phyloP scores from a whole-genome alignment of 2,113 vertebrate genomes.

The Serinus canaria region DNA sequence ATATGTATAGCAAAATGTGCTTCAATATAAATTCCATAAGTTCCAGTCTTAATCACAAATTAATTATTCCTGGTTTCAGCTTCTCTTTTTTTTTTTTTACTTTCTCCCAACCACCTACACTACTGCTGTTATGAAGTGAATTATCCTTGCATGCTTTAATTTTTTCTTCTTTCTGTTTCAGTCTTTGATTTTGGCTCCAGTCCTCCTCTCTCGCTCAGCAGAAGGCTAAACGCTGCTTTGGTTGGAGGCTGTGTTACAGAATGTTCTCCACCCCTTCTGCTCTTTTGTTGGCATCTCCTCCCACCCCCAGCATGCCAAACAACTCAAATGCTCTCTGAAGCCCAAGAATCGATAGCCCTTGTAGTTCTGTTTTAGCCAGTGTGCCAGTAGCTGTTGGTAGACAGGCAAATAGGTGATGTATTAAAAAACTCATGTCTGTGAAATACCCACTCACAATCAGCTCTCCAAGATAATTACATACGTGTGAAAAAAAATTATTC shows the following conservation, averaged over 20 bases:
- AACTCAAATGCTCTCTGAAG: neutral
- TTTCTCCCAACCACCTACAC: slow-evolving; percentile 38
- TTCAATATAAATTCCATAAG: neutral
- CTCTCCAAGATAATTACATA: neutral
- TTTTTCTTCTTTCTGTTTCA: neutral
- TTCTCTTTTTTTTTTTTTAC: neutral
- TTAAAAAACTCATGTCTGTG: neutral
- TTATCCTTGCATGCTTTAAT: slow-evolving; percentile 1
- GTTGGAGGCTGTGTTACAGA: neutral
- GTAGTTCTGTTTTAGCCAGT: neutral
- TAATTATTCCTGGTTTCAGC: neutral
- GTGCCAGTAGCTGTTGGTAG: neutral
- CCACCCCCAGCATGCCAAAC: neutral
- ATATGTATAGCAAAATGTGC: neutral
- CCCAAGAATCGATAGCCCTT: accelerated
- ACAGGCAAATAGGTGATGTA: neutral
- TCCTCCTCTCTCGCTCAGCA: neutral
- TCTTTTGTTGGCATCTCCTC: slow-evolving; percentile 1
- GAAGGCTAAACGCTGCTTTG: neutral
- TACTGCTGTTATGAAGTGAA: slow-evolving; percentile 29
- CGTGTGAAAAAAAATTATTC: slow-evolving; percentile 23
- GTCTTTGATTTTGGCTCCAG: slow-evolving; percentile 32
- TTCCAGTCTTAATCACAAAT: neutral
- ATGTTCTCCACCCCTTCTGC: slow-evolving; percentile 30
- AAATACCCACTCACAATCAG: neutral